Conservation (phyloP, 2,113 vertebrate genomes). For the Rhea americana region DNA sequence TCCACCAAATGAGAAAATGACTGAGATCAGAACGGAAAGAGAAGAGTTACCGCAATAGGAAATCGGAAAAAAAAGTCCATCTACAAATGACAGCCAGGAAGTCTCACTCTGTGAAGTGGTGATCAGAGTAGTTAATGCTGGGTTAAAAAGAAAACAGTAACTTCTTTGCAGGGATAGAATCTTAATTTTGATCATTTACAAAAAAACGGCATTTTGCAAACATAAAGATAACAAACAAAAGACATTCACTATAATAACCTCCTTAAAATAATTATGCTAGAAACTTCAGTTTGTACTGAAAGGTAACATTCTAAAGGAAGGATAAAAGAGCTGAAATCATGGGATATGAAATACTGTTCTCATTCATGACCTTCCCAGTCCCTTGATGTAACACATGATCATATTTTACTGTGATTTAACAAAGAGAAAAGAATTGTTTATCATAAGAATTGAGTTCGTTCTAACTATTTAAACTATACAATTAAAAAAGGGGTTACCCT, state of each 20-base stretch:
- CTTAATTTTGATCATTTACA: not conserved
- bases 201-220: not conserved
- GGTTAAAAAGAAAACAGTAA: not conserved
- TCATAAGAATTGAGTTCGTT: not conserved
- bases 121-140: not conserved
- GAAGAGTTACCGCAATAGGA: not conserved
- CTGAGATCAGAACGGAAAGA: not conserved
- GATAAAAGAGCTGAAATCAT: not conserved
- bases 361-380: not conserved
- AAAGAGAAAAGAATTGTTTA: slow-evolving; percentile 7
- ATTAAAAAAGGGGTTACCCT: not conserved
- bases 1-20: not conserved
- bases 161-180: not conserved
- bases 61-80: not conserved
- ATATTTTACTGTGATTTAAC: not conserved
- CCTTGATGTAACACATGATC: not conserved
- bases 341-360: not conserved
- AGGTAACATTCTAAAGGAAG: not conserved
- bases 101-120: not conserved
- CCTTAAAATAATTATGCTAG: not conserved
- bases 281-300: not conserved
- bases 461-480: not conserved
- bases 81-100: not conserved
- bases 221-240: not conserved
- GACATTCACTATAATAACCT: not conserved